Base-by-base conservation (phyloP, 2,888 invertebrate genomes). In the Trisateles emortualis region DNA sequence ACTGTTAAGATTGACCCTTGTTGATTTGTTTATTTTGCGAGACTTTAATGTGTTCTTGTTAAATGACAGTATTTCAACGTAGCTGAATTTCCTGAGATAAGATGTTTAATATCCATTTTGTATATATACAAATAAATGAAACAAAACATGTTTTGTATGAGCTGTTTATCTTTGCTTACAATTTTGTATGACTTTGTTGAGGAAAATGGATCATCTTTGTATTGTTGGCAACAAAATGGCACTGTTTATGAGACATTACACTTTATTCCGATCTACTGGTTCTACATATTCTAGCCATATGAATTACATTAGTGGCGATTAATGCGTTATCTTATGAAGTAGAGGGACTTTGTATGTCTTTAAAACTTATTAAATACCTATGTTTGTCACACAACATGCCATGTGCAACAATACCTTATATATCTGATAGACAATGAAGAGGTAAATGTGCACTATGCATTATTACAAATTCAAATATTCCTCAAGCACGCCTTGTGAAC, bases 1-100 rank as follows among this genome's bases (percentile, higher is more conserved):
- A 61, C 59, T 57, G 56, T 61, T 43, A 52, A 60, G 52, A 64
- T 60, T 32, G 49, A 43, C 51, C 52, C 44, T 66, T 60, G 69
- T 72, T 55, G 30, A 54, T 61, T 55, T 61, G 57, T 61, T 59
- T 52, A 54, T 57, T 63, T 61, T 55, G 54, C 35, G 36, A 54
- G 55, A 43, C 33, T 58, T 63, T 58, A 68, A 70, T 68, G 58
- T 53, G 35, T 38, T 42, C 52, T 41, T 54, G 29, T 53, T 54
- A 42, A 59, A 58, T 50, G 39, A 50, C 46, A 13, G 29, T 26
- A 42, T 53, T 65, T 58, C 13, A 60, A 60, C 57, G 35, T 50
- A 33, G 49, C 59, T 54, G 53, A 46, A 53, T 52, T 62, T 43
- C 26, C 56, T 48, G 17, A 60, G 55, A 60, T 64, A 60, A 63